Evolutionary conservation across 64 coral and sea anemone genomes (phyloP).

Genomic region (Dendronephthya gigantea): DNA sequence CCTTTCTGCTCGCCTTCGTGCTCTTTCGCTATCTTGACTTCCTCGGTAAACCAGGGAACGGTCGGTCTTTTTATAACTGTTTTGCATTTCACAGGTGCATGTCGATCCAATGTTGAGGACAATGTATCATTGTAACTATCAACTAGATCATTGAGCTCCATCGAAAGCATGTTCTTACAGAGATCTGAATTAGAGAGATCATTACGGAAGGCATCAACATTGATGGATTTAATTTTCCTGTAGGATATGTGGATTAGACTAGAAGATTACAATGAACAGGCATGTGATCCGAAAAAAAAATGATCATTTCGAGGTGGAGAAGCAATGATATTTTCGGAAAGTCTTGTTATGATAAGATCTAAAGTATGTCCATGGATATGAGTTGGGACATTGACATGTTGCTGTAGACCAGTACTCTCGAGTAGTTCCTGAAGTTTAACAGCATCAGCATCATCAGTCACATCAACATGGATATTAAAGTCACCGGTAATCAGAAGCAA

Average conservation of each 20-base stretch:
- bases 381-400: conserved; percentile 26
- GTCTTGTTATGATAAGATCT: conserved; percentile 30
- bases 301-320: neutral
- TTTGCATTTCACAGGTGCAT: neutral
- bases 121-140: neutral
- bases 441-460: no score
- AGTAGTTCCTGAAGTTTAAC: no score
- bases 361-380: conserved; percentile 38
- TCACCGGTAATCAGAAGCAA: no score
- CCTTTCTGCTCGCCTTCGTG: conserved; percentile 17
- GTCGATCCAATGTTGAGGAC: neutral
- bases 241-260: conserved; percentile 14
- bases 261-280: neutral
- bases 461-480: no score
- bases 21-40: conserved; percentile 17
- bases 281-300: conserved; percentile 25
- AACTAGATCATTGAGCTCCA: neutral
- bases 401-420: no score
- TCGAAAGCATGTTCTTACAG: conserved; percentile 10
- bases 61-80: neutral
- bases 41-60: conserved; percentile 23
- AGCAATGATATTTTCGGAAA: neutral
- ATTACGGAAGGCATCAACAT: neutral
- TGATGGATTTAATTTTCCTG: conserved; percentile 30
- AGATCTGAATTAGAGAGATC: conserved; percentile 13